phyloP scores from a whole-genome alignment of 2,113 vertebrate species.

The Mus musculus region DNA sequence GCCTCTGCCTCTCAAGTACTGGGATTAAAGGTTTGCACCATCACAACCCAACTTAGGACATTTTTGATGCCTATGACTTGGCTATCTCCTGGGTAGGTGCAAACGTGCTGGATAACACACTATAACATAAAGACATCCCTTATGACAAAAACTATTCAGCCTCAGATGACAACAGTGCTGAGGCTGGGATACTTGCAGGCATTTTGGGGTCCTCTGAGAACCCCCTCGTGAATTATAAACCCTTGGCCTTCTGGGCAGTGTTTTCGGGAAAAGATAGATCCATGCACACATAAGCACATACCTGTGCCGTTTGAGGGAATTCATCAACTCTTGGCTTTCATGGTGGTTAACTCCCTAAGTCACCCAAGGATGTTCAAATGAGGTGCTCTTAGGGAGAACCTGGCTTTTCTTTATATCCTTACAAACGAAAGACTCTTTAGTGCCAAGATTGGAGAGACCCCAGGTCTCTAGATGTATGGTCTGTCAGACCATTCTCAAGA shows the following conservation, averaged over 20 bases:
- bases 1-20: not conserved
- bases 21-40: not conserved
- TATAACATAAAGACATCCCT: not conserved
- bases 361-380: not conserved
- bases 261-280: not conserved
- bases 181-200: not conserved
- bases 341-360: not conserved
- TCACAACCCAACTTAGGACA: not conserved
- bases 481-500: not conserved
- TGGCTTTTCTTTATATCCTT: not conserved
- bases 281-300: not conserved
- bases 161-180: not conserved
- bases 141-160: not conserved
- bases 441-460: not conserved
- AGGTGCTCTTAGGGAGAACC: not conserved
- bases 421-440: conserved; percentile 7
- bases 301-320: not conserved
- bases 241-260: not conserved
- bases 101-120: not conserved
- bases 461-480: not conserved
- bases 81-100: not conserved
- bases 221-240: not conserved
- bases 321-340: not conserved
- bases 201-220: not conserved
- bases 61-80: not conserved